phyloP scores from a whole-genome alignment of 2,888 invertebrate genomes.

The Zele albiditarsus region DNA sequence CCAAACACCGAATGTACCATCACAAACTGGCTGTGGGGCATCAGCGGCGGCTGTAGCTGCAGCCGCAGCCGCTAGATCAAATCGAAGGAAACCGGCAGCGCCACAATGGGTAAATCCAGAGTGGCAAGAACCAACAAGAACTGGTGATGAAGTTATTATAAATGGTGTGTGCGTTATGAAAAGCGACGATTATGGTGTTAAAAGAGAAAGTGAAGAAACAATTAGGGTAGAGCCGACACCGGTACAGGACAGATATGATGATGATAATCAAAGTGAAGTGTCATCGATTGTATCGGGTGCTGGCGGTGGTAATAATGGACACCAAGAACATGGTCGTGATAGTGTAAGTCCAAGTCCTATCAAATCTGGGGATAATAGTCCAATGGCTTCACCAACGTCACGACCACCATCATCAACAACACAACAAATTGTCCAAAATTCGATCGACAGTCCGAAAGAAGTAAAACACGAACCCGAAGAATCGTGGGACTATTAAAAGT shows the following conservation, averaged over 20 bases:
- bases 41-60: slow-evolving; percentile 23
- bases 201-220: slow-evolving; percentile 78
- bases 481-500: slow-evolving; percentile 68
- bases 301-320: slow-evolving; percentile 67
- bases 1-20: slow-evolving; percentile 64
- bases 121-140: slow-evolving; percentile 80
- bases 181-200: slow-evolving; percentile 81
- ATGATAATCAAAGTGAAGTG: slow-evolving; percentile 74
- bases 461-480: slow-evolving; percentile 71
- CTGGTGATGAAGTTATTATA: slow-evolving; percentile 87
- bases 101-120: slow-evolving; percentile 99
- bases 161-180: slow-evolving; percentile 96
- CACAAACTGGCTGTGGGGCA: neutral
- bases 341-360: slow-evolving; percentile 67
- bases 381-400: slow-evolving; percentile 61
- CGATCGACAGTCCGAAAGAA: slow-evolving; percentile 65
- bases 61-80: slow-evolving; percentile 75
- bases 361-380: slow-evolving; percentile 67
- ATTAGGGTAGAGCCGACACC: slow-evolving; percentile 86
- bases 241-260: slow-evolving; percentile 78
- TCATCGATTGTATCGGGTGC: slow-evolving; percentile 69
- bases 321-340: slow-evolving; percentile 66
- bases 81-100: slow-evolving; percentile 93
- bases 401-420: slow-evolving; percentile 60
- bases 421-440: slow-evolving; percentile 48